These are phyloP conservation scores for Corynorhinus townsendii DNA, from an alignment of 2,113 vertebrate species.

Conservation along the genomic window DNA sequence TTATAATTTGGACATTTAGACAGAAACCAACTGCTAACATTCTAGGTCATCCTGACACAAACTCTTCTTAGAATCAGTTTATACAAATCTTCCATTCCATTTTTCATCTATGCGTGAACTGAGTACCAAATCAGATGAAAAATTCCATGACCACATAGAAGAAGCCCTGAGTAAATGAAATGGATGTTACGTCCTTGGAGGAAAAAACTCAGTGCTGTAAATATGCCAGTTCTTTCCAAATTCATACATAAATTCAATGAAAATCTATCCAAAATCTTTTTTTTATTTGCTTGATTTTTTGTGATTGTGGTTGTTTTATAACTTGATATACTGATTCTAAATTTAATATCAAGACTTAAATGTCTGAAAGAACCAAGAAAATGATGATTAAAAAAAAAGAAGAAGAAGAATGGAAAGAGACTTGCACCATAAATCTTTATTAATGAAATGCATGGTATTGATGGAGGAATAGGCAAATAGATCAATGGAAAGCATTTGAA, in stretches of 20 bases:
- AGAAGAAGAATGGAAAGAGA: not conserved
- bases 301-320: not conserved
- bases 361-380: conserved; percentile 2
- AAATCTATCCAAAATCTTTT: not conserved
- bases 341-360: conserved; percentile 30
- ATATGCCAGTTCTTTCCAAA: conserved; percentile 14
- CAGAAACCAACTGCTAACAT: not conserved
- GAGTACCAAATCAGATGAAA: conserved; percentile 26
- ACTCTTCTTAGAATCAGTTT: not conserved
- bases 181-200: not conserved
- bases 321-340: conserved; percentile 6
- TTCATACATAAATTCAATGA: conserved; percentile 28
- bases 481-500: not conserved
- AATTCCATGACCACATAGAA: not conserved
- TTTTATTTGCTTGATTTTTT: conserved; percentile 29
- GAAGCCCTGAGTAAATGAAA: conserved; percentile 15
- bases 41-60: conserved; percentile 5
- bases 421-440: conserved; percentile 3
- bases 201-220: not conserved
- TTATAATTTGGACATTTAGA: not conserved
- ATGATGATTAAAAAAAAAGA: conserved; percentile 10
- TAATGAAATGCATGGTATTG: not conserved
- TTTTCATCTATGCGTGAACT: not conserved
- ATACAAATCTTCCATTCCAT: not conserved
- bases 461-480: not conserved